Evolutionary conservation across 2,113 vertebrate genomes (phyloP).

Genomic region (Mesitornis unicolor): DNA sequence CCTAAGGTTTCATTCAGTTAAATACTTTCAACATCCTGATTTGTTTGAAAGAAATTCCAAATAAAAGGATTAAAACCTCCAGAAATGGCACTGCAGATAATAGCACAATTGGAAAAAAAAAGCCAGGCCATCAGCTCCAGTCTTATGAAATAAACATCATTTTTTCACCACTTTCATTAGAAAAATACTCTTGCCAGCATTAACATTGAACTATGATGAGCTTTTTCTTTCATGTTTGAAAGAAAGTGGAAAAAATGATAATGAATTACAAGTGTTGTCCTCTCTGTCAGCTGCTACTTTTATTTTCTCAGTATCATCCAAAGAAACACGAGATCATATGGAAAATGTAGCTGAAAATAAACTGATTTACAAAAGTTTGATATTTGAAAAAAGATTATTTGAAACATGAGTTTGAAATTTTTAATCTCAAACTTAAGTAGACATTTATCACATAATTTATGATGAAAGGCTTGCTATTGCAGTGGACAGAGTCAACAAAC

Average conservation of each 20-base stretch:
- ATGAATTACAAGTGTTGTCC: rapidly evolving
- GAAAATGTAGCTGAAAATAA: background rate
- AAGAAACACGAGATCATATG: background rate
- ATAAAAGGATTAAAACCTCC: background rate
- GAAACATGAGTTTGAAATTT: background rate
- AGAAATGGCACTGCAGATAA: background rate
- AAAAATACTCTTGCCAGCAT: background rate
- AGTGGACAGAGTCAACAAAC: background rate
- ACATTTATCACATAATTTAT: background rate
- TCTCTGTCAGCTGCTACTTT: background rate
- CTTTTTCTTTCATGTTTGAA: background rate
- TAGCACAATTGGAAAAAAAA: background rate
- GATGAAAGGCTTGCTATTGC: background rate
- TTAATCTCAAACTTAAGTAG: background rate
- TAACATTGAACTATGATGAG: background rate
- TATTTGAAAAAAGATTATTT: background rate
- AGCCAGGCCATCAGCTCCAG: background rate
- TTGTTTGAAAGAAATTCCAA: background rate
- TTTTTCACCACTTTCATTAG: background rate
- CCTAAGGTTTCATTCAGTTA: rapidly evolving
- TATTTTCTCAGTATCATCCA: background rate
- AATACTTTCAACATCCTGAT: rapidly evolving
- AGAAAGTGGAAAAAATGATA: background rate
- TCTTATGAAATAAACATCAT: background rate
- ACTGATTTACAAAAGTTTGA: background rate